Conservation (phyloP, 2,888 invertebrate species). For the Spisula subtruncata region DNA sequence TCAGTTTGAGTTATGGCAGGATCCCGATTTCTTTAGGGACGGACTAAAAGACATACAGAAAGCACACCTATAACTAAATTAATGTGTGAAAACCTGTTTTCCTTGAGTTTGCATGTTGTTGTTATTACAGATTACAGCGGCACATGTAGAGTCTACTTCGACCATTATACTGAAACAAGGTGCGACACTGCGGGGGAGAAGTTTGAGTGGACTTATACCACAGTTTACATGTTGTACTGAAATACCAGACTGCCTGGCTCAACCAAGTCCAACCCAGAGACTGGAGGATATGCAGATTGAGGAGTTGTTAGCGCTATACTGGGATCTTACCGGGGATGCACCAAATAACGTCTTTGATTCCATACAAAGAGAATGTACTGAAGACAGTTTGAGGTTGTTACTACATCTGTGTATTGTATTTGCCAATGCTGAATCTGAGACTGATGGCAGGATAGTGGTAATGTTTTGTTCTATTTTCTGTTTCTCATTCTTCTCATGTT, state of each 20-base stretch:
- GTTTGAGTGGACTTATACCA: not conserved
- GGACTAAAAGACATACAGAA: too few relatives aligned
- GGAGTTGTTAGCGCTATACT: conserved; percentile 21
- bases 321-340: conserved; percentile 11
- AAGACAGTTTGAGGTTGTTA: not conserved
- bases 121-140: conserved; percentile 1
- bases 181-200: conserved; percentile 23
- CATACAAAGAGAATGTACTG: conserved; percentile 7
- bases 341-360: conserved; percentile 9
- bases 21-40: too few relatives aligned
- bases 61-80: too few relatives aligned
- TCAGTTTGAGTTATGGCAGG: too few relatives aligned
- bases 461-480: not conserved
- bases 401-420: conserved; percentile 34
- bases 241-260: conserved; percentile 19
- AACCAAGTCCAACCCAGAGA: not conserved
- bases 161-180: conserved; percentile 14
- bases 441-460: not conserved
- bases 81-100: too few relatives aligned
- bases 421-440: conserved; percentile 32
- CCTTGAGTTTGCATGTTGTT: not conserved
- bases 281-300: not conserved
- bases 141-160: not conserved
- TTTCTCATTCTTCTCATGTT: not conserved
- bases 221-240: conserved; percentile 14